Base-by-base conservation (phyloP, 1,140 invertebrate genomes). In the Hyles euphorbiae region DNA sequence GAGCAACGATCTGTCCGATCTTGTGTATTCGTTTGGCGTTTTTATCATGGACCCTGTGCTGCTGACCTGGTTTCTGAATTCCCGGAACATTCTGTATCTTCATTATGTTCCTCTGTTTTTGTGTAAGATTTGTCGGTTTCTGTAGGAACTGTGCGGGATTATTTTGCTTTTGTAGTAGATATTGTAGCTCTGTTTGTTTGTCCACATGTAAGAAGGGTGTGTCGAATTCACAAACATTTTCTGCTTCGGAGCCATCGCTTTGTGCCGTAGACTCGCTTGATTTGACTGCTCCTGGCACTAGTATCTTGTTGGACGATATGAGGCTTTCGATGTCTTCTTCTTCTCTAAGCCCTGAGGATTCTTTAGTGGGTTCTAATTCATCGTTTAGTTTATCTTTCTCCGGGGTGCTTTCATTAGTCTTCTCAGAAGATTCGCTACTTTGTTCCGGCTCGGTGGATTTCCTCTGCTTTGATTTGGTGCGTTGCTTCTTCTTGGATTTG, bases 381-480 rank as follows among this genome's bases (percentile, higher is more conserved):
- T 84, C 67, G 65, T 69, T 72, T 40, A 60, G 46, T 71, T 82
- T 81, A 10, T 88, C 81, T 50, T 83, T 88, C 48, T 85, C 81
- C 7, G 81, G 81, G 2, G 78, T 78, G 50, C 79, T 77, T 47
- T 85, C 77, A 34, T 68, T 70, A 5, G 76, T 78, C 65, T 82
- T 72, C 50, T 82, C 75, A n/a, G 76, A 79, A 8, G 86, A 79
- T 54, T 83, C 84, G 33, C 82, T 84, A 44, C 81, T 76, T 0
- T 67, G 66, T 53, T 89, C 83, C 2, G 80, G 85, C 53, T 88
- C 79, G 5, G 76, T 73, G 3, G 84, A 89, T 58, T 91, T 90
- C 3, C 78, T 75, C 34, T 89, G 89, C 60, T 91, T 92, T 10
- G 82, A 89, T 61, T 90, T 91, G 60, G 88, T 90, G 57, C 87